These are phyloP conservation scores for fruit fly (Drosophila melanogaster) DNA, from an alignment of 1,140 invertebrate genomes.

Conservation along the genomic window DNA sequence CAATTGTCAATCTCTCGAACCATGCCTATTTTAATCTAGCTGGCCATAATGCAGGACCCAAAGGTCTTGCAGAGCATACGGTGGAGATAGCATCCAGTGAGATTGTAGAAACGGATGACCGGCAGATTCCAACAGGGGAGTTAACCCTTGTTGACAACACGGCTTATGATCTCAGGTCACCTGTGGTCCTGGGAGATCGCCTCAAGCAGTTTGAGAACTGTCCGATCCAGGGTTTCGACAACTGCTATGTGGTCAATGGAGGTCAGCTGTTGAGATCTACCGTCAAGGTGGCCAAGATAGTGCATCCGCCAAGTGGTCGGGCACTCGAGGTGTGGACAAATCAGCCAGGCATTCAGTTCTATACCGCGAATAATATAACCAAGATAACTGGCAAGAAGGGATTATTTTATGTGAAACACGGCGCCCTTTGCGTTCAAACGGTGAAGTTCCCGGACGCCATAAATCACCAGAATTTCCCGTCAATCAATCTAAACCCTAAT, in stretches of 20 bases:
- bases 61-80: slow-evolving; percentile 3
- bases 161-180: neutral
- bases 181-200: neutral
- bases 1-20: slow-evolving; percentile 5
- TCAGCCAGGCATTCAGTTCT: slow-evolving; percentile 1
- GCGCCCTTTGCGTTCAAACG: neutral
- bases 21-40: neutral
- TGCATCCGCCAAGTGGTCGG: slow-evolving; percentile 4
- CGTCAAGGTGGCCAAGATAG: slow-evolving; percentile 7
- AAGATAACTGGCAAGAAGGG: neutral
- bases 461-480: neutral
- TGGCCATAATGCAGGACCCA: neutral
- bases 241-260: slow-evolving; percentile 6
- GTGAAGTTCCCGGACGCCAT: slow-evolving; percentile 3
- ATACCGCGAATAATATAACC: neutral
- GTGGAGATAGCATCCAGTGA: slow-evolving; percentile 1
- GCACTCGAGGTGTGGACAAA: slow-evolving; percentile 1
- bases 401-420: neutral
- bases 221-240: neutral
- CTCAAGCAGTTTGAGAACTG: neutral
- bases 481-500: neutral
- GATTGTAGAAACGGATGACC: neutral
- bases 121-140: neutral
- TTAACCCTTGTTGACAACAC: neutral
- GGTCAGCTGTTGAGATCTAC: neutral